Percentiles rank a stretch among this genome's conserved stretches.
phyloP scores from a whole-genome alignment of 2,888 invertebrate genomes.

The Drosophila subsilvestris region DNA sequence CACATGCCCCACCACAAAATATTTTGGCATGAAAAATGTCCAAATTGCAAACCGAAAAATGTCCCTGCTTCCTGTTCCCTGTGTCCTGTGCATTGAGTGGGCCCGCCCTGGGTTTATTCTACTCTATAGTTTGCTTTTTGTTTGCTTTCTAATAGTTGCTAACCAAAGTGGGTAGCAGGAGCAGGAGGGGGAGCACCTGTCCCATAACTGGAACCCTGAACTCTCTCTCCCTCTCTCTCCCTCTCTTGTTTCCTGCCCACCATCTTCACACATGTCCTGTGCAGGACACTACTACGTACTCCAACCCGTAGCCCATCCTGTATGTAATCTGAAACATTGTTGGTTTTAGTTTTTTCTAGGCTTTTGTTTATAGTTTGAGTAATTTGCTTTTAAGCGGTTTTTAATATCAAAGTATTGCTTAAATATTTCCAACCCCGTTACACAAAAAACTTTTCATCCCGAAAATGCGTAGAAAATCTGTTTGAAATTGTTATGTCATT shows the following conservation, averaged over 20 bases:
- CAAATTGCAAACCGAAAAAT: constrained; percentile 57
- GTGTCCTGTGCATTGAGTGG: neutral
- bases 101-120: constrained; percentile 17
- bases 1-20: constrained; percentile 34
- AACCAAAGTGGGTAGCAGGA: neutral
- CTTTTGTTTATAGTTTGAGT: constrained; percentile 55
- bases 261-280: constrained; percentile 36
- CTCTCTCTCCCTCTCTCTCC: neutral
- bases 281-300: constrained; percentile 15
- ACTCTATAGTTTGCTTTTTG: constrained; percentile 45
- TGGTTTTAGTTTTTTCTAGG: constrained; percentile 39
- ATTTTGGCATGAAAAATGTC: constrained; percentile 61
- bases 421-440: constrained; percentile 52
- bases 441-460: constrained; percentile 19
- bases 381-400: constrained; percentile 73
- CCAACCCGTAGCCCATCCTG: neutral
- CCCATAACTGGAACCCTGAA: constrained; percentile 32
- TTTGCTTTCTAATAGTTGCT: constrained; percentile 52
- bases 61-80: constrained; percentile 20
- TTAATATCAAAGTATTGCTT: constrained; percentile 65
- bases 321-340: constrained; percentile 50
- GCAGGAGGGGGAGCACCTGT: constrained; percentile 49
- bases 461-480: constrained; percentile 65
- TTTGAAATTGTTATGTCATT: constrained; percentile 74
- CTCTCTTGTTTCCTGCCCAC: neutral